Evolutionary conservation across 37 sponge, comb jelly and placozoan genomes (phyloP), one percentile per base, ranked within the genome.

Genomic region (Spongilla lacustris): DNA sequence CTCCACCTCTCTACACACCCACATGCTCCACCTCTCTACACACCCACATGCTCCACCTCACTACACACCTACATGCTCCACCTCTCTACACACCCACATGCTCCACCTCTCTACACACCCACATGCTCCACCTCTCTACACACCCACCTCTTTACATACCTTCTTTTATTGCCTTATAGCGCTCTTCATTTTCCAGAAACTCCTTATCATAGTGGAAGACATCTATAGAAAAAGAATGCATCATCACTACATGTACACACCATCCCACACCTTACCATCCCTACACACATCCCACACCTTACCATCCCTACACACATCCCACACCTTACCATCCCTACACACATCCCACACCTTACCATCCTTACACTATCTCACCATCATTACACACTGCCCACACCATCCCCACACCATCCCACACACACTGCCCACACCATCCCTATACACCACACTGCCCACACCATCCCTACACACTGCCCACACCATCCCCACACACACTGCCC

Each of bases 161-260:
- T 32, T 28, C 95, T 75, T 90, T 92, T 66, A 98, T 88, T 8
- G 71, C 50, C 67, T 88, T 80, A 74, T 99, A 99, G 38, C 90
- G 87, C 73, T 95, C 93, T 68, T 93, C 93, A 80, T 94, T 99
- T 28, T 76, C 91, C 28, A 85, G 72, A 68, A 81, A 99, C 34
- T 99, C 93, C 6, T 94, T 83, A 36, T 99, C 99, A 75, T 68
- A 35, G 49, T 90, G 88, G 89, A 99, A 99, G 37, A 99, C 96
- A 90, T 99, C 96, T 96, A 70, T 5, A 66, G 26, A 48, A 26
- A 48, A 26, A 33, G 19, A 4, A 25, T 38, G 67, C 34, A 22
- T 66, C 13, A 58, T n/a, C 27, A 86, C 26, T 1, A 24, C n/a
- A 33, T 10, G 17, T 6, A 12, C 11, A 35, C 41, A 71, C 36